Base-by-base conservation (phyloP, 2,888 invertebrate genomes). In the Stenotaenia linearis region DNA sequence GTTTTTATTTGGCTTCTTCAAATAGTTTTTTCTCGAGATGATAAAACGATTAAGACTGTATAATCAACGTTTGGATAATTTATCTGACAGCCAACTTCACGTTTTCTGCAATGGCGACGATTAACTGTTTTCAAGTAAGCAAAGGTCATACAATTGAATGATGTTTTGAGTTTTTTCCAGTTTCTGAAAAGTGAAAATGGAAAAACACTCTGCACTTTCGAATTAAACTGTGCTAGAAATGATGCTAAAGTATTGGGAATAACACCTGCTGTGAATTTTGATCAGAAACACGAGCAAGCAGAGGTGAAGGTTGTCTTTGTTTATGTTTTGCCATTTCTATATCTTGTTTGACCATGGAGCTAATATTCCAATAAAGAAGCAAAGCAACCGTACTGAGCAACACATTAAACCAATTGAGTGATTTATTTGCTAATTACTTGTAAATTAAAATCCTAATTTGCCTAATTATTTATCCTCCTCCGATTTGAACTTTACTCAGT, bases 251-350 rank as follows among this genome's bases (percentile, higher is more conserved):
- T 69, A 69, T 23, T 69, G 69, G 10, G 28, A n/a, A 28, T 28
- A 28, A 23, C 15, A 25, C 23, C 23, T 25, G 69, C 10, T 32
- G n/a, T 69, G 69, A 69, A 69, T 69, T 12, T 69, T 25, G 25
- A 69, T 69, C 69, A 69, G 15, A 69, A 69, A 25, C 69, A 7
- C 25, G 23, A 23, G 0, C 2, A 15, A 25, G 25, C 28, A 28
- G 69, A 28, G 69, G 69, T 69, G 69, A 69, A 69, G 69, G 69
- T 28, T 69, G 69, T 28, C n/a, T 69, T 69, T 69, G 69, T 69
- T 69, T 69, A 69, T 69, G 69, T 69, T 69, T 69, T 69, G 15
- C 12, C 69, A 28, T 69, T 69, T 69, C 4, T n/a, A 69, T 9
- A 28, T 69, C 50, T 50, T 6, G 69, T 69, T 69, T 69, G 69